Percentiles rank a stretch among this genome's conserved stretches.
These are phyloP conservation scores for Lagria hirta DNA, from an alignment of 2,888 invertebrate species.

Conservation along the genomic window DNA sequence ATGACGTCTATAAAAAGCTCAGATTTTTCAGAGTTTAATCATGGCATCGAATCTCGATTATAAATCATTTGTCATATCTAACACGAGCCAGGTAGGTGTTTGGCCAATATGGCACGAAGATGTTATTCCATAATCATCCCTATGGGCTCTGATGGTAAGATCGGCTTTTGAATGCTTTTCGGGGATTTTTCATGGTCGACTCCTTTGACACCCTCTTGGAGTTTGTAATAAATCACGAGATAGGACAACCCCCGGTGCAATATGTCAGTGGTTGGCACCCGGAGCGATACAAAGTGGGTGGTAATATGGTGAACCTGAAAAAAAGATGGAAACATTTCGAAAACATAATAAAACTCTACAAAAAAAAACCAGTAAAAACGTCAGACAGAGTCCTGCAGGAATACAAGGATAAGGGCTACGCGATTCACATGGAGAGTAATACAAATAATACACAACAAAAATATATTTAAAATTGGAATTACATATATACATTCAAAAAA, in stretches of 20 bases:
- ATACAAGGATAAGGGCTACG: too few relatives aligned
- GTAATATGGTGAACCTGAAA: constrained; percentile 42
- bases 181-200: constrained; percentile 34
- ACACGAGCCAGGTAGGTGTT: constrained; percentile 48
- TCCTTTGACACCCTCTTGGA: constrained; percentile 44
- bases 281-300: constrained; percentile 51
- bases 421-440: too few relatives aligned
- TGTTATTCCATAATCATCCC: constrained; percentile 33
- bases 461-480: too few relatives aligned
- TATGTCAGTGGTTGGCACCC: constrained; percentile 52
- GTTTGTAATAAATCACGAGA: constrained; percentile 44
- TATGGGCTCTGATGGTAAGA: constrained; percentile 33
- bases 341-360: too few relatives aligned
- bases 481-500: too few relatives aligned
- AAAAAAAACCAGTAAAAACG: too few relatives aligned
- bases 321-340: constrained; percentile 17
- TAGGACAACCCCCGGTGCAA: constrained; percentile 48
- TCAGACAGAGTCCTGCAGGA: too few relatives aligned
- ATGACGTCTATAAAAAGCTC: constrained; percentile 16
- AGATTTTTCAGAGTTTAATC: constrained; percentile 45
- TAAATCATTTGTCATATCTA: constrained; percentile 49
- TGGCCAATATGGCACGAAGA: constrained; percentile 43
- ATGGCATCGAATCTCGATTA: constrained; percentile 43
- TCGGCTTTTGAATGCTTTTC: constrained; percentile 31
- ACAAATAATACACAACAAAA: too few relatives aligned